Evolutionary conservation across 2,888 invertebrate genomes (phyloP).

Genomic region (Beris morrisii): DNA sequence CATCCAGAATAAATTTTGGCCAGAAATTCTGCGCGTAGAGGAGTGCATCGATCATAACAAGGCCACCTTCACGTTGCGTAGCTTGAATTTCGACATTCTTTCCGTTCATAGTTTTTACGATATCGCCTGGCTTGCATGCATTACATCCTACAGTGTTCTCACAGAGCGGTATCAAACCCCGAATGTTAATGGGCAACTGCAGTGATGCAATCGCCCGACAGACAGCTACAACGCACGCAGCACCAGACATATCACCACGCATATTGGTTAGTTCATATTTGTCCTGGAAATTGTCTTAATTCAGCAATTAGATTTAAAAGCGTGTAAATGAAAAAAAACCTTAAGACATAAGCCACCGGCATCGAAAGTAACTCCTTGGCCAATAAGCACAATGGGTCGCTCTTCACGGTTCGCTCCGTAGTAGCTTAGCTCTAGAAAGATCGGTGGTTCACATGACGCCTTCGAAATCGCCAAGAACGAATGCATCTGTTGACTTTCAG

Average conservation of each 20-base stretch:
- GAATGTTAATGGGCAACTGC: conserved; percentile 70
- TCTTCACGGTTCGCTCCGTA: conserved; percentile 63
- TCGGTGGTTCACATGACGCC: conserved; percentile 77
- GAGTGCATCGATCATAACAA: conserved; percentile 76
- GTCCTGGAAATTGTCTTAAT: conserved; percentile 8
- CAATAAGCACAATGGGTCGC: conserved; percentile 72
- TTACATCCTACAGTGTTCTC: conserved; percentile 78
- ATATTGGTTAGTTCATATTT: conserved; percentile 65
- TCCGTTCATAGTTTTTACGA: conserved; percentile 72
- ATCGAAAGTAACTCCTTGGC: conserved; percentile 68
- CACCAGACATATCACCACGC: conserved; percentile 84
- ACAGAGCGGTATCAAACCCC: conserved; percentile 74
- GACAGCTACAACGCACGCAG: conserved; percentile 73
- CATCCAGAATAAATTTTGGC: conserved; percentile 70
- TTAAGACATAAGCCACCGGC: conserved; percentile 77
- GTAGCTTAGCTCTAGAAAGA: conserved; percentile 77
- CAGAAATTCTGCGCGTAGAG: conserved; percentile 74
- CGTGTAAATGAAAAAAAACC: conserved; percentile 28
- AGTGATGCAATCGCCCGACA: conserved; percentile 70
- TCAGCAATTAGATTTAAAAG: not conserved
- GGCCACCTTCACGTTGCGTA: conserved; percentile 75
- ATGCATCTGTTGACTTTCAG: conserved; percentile 76
- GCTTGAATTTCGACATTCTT: conserved; percentile 73
- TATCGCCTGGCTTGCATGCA: conserved; percentile 76
- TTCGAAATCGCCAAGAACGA: conserved; percentile 75